Percentiles rank a stretch among this genome's conserved stretches.
These are phyloP conservation scores for Empidonax traillii DNA, from an alignment of 2,113 vertebrate genomes.

Conservation along the genomic window DNA sequence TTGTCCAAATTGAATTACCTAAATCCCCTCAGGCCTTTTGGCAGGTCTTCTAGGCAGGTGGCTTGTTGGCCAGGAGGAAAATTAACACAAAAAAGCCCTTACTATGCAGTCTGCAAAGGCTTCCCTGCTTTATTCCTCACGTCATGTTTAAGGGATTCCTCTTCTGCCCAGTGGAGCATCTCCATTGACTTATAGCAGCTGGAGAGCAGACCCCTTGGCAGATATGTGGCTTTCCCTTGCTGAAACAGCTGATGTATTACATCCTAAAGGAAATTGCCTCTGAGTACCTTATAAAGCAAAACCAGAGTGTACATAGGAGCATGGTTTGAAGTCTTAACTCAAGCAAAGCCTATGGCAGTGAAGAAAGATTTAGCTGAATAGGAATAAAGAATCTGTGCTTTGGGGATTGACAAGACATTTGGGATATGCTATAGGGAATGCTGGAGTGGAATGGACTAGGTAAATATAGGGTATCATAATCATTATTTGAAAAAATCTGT, in stretches of 20 bases:
- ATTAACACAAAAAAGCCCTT: neutral
- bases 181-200: constrained; percentile 22
- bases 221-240: neutral
- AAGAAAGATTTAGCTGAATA: neutral
- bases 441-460: neutral
- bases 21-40: neutral
- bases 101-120: neutral
- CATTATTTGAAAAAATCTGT: neutral
- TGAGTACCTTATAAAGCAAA: neutral
- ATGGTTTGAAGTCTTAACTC: constrained; percentile 2
- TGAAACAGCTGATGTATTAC: constrained; percentile 21
- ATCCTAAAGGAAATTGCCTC: constrained; percentile 1
- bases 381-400: neutral
- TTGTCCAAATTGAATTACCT: neutral
- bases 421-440: neutral
- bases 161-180: neutral
- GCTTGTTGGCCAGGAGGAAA: neutral
- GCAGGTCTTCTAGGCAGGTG: neutral
- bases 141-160: neutral
- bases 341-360: neutral
- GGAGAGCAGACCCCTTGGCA: neutral
- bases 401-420: neutral
- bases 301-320: neutral
- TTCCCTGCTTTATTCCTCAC: neutral
- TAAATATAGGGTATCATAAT: neutral